These are phyloP conservation scores for Rutpela maculata DNA, from an alignment of 2,888 invertebrate species.

Conservation along the genomic window DNA sequence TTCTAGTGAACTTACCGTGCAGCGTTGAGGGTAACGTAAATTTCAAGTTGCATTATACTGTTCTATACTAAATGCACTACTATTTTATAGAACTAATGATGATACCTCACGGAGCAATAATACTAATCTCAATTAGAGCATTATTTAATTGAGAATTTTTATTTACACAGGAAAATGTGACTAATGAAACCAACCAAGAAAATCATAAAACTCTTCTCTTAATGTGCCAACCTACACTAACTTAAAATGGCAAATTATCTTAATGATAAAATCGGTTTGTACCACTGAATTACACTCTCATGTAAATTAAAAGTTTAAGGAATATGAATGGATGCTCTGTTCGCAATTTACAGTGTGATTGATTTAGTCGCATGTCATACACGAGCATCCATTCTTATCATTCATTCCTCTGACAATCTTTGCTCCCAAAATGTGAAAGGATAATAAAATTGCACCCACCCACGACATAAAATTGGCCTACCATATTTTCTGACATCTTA, in stretches of 20 bases:
- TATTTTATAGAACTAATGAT: constrained; percentile 10
- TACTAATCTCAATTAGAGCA: constrained; percentile 11
- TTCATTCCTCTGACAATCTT: too few species aligned
- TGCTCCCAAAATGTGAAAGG: too few species aligned
- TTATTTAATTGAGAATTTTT: constrained; percentile 28
- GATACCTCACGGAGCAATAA: neutral
- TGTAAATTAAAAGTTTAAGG: neutral
- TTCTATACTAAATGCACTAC: neutral
- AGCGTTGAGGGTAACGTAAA: neutral
- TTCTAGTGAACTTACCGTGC: neutral
- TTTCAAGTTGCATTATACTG: neutral
- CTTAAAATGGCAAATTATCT: neutral
- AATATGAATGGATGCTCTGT: neutral
- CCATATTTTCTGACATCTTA: too few species aligned
- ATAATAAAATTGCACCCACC: too few species aligned
- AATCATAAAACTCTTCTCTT: neutral
- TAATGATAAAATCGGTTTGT: neutral
- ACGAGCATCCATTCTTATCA: too few species aligned
- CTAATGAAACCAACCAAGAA: neutral
- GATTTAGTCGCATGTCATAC: too few species aligned
- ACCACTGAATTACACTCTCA: neutral
- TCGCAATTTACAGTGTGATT: neutral
- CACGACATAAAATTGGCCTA: too few species aligned
- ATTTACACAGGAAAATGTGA: neutral
- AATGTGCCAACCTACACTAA: neutral